phyloP scores from a whole-genome alignment of 2,113 vertebrate genomes.

The Psammodynastes pulverulentus region DNA sequence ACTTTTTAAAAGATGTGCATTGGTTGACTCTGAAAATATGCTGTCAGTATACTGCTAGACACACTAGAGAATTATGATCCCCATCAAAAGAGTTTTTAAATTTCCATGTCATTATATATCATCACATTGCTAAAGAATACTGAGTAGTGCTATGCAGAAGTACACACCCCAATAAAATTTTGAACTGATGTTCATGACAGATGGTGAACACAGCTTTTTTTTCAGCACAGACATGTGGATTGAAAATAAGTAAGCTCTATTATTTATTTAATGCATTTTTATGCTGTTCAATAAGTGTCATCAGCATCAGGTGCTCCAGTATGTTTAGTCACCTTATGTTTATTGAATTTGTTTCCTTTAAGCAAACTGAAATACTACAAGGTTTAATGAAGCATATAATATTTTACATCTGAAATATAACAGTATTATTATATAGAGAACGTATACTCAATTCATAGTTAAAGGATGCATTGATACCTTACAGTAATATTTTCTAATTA shows the following conservation, averaged over 20 bases:
- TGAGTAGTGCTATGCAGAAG: background rate
- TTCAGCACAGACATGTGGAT: background rate
- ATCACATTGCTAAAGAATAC: background rate
- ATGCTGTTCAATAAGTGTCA: background rate
- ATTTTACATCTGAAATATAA: background rate
- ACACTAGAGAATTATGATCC: background rate
- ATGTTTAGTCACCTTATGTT: background rate
- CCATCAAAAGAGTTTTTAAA: background rate
- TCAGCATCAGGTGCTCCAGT: background rate
- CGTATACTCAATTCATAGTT: too few species aligned
- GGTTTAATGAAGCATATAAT: background rate
- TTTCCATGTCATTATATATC: background rate
- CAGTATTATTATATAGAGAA: too few species aligned
- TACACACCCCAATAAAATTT: background rate
- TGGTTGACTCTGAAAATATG: background rate
- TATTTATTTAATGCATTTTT: background rate
- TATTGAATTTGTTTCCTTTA: background rate
- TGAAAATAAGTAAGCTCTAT: background rate
- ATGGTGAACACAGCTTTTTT: background rate
- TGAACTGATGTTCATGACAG: background rate
- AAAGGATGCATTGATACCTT: too few species aligned
- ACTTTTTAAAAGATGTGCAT: background rate
- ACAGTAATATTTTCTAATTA: background rate
- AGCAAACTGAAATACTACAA: background rate
- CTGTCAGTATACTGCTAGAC: background rate